These are phyloP conservation scores for Caracal caracal DNA, from an alignment of 2,113 vertebrate genomes.

Conservation along the genomic window DNA sequence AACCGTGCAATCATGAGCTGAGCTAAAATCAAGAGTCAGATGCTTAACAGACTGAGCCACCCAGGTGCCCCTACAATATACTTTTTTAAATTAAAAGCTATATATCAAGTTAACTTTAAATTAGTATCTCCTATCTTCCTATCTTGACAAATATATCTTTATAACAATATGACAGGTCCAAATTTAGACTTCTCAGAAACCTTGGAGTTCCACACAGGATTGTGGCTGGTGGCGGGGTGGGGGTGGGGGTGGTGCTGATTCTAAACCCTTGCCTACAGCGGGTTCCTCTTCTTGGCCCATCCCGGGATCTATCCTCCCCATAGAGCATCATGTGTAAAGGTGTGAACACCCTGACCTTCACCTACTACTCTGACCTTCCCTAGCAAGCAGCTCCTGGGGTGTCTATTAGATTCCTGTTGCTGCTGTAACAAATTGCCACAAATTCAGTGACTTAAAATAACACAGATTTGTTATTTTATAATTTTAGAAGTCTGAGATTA, in stretches of 20 bases:
- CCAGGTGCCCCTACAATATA: background rate
- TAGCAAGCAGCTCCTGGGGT: background rate
- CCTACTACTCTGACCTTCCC: background rate
- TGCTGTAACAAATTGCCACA: background rate
- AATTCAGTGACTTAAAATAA: background rate
- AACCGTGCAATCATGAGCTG: no score
- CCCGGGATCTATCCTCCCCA: rapidly evolving
- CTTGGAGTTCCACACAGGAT: background rate
- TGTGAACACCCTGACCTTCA: background rate
- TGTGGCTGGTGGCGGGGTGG: no score
- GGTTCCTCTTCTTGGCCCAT: background rate
- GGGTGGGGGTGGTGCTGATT: rapidly evolving
- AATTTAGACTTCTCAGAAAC: background rate
- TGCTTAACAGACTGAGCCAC: no score
- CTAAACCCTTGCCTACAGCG: no score
- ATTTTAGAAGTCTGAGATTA: background rate
- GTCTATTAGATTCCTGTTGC: background rate
- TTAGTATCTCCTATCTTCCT: background rate
- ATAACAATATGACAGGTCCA: background rate
- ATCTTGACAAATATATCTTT: background rate
- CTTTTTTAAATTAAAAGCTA: background rate
- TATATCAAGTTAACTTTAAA: background rate
- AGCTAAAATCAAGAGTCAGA: no score
- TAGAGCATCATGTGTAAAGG: background rate
- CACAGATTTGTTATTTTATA: background rate